Base-by-base conservation (phyloP, 2,113 vertebrate genomes). In the Cyprinus carpio region DNA sequence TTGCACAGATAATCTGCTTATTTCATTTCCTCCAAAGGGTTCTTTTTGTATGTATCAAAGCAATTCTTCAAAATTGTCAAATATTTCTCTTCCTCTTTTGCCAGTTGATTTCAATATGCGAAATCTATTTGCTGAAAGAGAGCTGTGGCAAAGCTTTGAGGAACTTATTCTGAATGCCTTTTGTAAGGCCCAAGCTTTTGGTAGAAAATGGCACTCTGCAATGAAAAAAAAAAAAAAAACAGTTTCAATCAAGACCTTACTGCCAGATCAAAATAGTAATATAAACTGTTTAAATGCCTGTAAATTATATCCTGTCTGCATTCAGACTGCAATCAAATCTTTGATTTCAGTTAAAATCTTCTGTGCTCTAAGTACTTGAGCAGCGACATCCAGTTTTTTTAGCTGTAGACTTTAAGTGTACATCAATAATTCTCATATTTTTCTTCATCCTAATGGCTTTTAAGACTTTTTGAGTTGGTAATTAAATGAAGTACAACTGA, bases 81-180 rank as follows among this genome's bases (percentile, higher is more conserved):
- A 60, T 75, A 64, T 84, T 75, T 20, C 16, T 20, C 77, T 67
- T 34, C 51, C 10, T 56, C 13, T 6, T 7, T 69, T 80, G 54
- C 20, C 81, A 62, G 72, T 20, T 75, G 31, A 31, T 84, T 80
- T 84, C 12, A 75, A 25, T 81, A 54, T 56, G 15, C 9, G 3
- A 49, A 62, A 27, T 69, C 75, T 74, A 64, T 84, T 46, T 64
- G 65, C 18, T 65, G 67, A 56, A 49, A 60, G 29, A 60, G 29
- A 75, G 81, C 78, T 62, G 18, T 54, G 27, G 8, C 56, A 40
- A 27, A 72, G 31, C 51, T 69, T 85, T 13, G 25, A 58, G 20
- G 3, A 43, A 29, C 34, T 46, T 60, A 78, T 78, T 75, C 80
- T 51, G n/a, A 77, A 65, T 82, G 29, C 60, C 64, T 76, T 67